These are phyloP conservation scores for Entomobrya multifasciata DNA, from an alignment of 2,888 invertebrate species.

Conservation along the genomic window DNA sequence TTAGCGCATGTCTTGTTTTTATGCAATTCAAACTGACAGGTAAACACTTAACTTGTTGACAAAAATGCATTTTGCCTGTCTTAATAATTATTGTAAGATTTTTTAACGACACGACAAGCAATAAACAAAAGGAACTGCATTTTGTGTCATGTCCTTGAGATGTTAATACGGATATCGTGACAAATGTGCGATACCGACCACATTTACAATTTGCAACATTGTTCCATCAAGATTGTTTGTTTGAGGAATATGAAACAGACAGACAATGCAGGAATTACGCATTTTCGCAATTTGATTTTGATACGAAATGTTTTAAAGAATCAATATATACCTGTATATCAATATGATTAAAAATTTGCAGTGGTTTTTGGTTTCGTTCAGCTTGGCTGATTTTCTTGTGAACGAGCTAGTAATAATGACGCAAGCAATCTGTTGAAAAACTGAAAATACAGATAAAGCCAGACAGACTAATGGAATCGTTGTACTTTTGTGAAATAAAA, in stretches of 20 bases:
- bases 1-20: neutral
- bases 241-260: too few relatives aligned
- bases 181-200: constrained; percentile 27
- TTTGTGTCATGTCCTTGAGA: constrained; percentile 46
- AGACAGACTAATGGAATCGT: constrained; percentile 11
- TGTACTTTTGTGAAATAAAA: neutral
- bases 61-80: constrained; percentile 37
- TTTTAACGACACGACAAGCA: neutral
- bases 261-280: too few relatives aligned
- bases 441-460: neutral
- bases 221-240: neutral
- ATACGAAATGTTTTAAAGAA: neutral
- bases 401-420: neutral
- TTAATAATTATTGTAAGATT: neutral
- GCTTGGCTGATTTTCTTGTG: constrained; percentile 1
- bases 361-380: neutral
- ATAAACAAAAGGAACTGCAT: constrained; percentile 36
- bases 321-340: neutral
- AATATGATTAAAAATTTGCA: neutral
- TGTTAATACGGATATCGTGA: constrained; percentile 43
- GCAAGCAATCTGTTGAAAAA: neutral
- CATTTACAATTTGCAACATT: neutral
- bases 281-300: too few relatives aligned
- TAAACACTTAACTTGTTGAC: neutral
- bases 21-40: neutral